phyloP scores from a whole-genome alignment of 1,140 invertebrate genomes.

The Solenopsis invicta region DNA sequence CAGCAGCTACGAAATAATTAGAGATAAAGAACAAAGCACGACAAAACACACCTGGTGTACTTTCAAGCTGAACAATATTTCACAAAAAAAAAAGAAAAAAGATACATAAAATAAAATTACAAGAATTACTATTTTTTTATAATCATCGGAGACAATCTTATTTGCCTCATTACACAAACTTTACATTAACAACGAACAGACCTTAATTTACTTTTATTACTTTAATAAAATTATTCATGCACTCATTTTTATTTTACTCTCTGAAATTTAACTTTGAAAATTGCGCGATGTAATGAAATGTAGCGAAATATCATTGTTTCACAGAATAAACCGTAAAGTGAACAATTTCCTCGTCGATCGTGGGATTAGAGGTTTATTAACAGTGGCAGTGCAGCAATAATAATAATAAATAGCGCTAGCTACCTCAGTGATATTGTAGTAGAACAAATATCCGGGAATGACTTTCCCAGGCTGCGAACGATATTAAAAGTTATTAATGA shows the following conservation, averaged over 20 bases:
- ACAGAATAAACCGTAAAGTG: not conserved
- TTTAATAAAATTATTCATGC: not conserved
- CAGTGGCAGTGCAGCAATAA: constrained; percentile 23
- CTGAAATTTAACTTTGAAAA: not conserved
- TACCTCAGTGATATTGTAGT: constrained; percentile 42
- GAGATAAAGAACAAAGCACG: constrained; percentile 4
- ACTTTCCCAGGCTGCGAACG: constrained; percentile 56
- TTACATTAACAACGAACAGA: not conserved
- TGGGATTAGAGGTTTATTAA: constrained; percentile 34
- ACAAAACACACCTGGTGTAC: not conserved
- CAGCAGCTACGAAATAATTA: not conserved
- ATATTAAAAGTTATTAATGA: constrained; percentile 73
- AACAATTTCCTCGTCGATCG: constrained; percentile 44
- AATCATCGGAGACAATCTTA: not conserved
- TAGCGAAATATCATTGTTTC: not conserved
- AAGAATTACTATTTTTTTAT: not conserved
- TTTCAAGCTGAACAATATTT: not conserved
- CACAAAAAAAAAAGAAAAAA: not conserved
- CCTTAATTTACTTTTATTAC: constrained; percentile 13
- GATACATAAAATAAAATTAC: constrained; percentile 9
- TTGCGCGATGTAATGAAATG: not conserved
- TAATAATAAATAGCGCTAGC: constrained; percentile 28
- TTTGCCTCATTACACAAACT: not conserved
- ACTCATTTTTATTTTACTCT: not conserved
- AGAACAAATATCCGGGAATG: constrained; percentile 62